Percentiles rank a stretch among this genome's conserved stretches.
These are phyloP conservation scores for Chloropsis hardwickii DNA, from an alignment of 2,113 vertebrate genomes.

Conservation along the genomic window DNA sequence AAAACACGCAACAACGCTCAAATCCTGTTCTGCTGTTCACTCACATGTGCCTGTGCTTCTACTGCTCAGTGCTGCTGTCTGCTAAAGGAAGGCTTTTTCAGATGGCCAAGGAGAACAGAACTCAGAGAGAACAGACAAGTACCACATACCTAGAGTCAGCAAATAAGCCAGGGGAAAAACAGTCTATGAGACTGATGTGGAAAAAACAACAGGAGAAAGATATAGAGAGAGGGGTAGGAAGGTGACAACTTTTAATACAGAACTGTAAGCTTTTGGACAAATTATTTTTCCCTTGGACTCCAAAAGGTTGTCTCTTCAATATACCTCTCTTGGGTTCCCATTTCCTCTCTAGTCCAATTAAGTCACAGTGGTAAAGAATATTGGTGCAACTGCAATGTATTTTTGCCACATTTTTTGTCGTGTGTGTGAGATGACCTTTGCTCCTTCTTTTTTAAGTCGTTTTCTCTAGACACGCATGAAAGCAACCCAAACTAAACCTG, in stretches of 20 bases:
- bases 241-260: neutral
- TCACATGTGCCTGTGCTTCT: neutral
- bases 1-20: neutral
- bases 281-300: neutral
- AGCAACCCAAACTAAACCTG: neutral
- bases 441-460: neutral
- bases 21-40: neutral
- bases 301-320: neutral
- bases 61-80: neutral
- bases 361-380: neutral
- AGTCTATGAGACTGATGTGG: neutral
- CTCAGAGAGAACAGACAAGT: neutral
- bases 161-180: neutral
- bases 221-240: neutral
- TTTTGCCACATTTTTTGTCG: neutral
- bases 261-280: neutral
- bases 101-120: neutral
- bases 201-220: neutral
- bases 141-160: neutral
- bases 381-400: rapidly evolving
- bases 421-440: neutral
- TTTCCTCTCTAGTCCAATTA: neutral
- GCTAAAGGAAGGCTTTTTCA: neutral
- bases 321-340: neutral
- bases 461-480: neutral